Evolutionary conservation across 2,888 invertebrate species (phyloP).

Genomic region (Loripinus fragilis): DNA sequence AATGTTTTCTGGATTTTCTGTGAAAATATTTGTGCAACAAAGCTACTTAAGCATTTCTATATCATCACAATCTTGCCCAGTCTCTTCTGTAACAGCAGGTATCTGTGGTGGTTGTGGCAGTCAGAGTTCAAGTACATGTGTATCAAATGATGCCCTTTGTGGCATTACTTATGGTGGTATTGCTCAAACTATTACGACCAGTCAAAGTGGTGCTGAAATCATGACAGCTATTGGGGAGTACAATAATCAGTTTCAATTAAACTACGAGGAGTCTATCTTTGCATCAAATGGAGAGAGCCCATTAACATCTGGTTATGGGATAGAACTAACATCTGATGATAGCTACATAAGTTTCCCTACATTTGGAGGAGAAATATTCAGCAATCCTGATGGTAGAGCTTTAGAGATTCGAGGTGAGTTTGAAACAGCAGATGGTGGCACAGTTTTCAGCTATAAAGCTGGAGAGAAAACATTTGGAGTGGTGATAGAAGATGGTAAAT

Average conservation of each 20-base stretch:
- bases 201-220: conserved; percentile 5
- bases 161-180: conserved; percentile 27
- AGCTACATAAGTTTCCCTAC: conserved; percentile 35
- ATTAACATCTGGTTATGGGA: conserved; percentile 34
- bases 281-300: conserved; percentile 26
- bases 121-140: conserved; percentile 18
- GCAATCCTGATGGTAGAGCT: neutral
- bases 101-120: conserved; percentile 31
- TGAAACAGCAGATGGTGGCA: conserved; percentile 33
- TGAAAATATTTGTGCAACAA: neutral
- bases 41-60: neutral
- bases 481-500: conserved; percentile 42
- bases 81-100: conserved; percentile 18
- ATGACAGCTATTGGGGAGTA: conserved; percentile 21
- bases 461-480: conserved; percentile 42
- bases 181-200: conserved; percentile 27
- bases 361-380: conserved; percentile 27
- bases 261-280: conserved; percentile 32
- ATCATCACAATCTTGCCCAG: neutral
- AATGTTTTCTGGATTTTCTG: neutral
- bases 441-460: conserved; percentile 39
- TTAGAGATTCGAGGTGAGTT: conserved; percentile 44
- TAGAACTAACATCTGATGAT: conserved; percentile 27
- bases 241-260: conserved; percentile 13
- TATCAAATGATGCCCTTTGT: neutral